These are phyloP conservation scores for Lepidurus arcticus DNA, from an alignment of 1,140 invertebrate genomes.

Conservation along the genomic window DNA sequence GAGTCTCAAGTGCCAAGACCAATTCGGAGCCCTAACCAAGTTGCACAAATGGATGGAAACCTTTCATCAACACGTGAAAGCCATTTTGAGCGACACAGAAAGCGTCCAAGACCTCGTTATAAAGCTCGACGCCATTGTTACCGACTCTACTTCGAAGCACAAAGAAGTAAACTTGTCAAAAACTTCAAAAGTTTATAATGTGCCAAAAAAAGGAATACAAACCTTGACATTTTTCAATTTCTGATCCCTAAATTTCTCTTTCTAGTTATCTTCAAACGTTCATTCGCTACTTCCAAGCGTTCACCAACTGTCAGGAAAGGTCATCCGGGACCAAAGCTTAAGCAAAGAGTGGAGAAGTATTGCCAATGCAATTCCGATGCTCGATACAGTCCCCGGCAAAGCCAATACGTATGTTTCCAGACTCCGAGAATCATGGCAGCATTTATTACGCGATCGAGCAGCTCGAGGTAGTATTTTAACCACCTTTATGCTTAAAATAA, in stretches of 20 bases:
- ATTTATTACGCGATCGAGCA: conserved; percentile 76
- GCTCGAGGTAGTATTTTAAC: conserved; percentile 46
- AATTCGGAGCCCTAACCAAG: not conserved
- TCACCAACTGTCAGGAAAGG: conserved; percentile 49
- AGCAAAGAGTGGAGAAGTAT: conserved; percentile 65
- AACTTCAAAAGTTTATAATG: not conserved
- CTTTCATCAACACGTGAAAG: not conserved
- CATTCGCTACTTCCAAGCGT: conserved; percentile 45
- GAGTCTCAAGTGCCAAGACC: not conserved
- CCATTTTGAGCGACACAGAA: not conserved
- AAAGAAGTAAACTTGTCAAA: not conserved
- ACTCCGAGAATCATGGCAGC: conserved; percentile 83
- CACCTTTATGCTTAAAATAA: no score
- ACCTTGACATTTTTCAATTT: not conserved
- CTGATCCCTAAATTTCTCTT: not conserved
- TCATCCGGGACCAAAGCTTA: conserved; percentile 46
- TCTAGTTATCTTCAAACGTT: conserved; percentile 5
- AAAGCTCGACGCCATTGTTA: not conserved
- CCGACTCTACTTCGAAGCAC: not conserved
- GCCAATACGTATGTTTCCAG: conserved; percentile 66
- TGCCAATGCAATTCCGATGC: conserved; percentile 54
- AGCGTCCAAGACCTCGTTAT: not conserved
- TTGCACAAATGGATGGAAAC: conserved; percentile 7
- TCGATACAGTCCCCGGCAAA: conserved; percentile 59
- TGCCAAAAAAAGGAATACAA: not conserved